Evolutionary conservation across 2,797 vertebrate species (phyloP).

Genomic region (Coluber constrictor): DNA sequence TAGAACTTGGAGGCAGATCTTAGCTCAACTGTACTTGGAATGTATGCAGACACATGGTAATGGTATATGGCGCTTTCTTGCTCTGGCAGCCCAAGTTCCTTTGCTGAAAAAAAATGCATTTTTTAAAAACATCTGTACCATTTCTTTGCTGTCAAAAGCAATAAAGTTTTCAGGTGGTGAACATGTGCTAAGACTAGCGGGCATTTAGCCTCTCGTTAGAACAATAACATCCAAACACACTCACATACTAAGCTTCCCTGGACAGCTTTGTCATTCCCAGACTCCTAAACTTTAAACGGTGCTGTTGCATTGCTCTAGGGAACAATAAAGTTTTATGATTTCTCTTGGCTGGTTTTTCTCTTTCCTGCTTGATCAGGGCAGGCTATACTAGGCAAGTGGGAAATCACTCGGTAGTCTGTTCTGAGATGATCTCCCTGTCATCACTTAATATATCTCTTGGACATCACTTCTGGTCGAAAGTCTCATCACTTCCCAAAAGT

Average conservation of each 20-base stretch:
- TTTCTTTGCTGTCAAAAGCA: constrained; percentile 13
- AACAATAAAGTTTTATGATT: neutral
- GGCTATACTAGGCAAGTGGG: neutral
- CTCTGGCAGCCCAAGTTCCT: neutral
- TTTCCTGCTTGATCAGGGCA: no score
- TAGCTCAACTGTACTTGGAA: neutral
- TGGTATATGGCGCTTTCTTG: neutral
- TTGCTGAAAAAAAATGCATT: neutral
- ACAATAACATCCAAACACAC: neutral
- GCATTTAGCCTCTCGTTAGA: neutral
- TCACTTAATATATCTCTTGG: neutral
- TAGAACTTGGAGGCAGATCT: neutral
- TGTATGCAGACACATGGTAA: neutral
- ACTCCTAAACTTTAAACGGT: neutral
- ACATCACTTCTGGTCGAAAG: neutral
- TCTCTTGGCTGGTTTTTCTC: neutral
- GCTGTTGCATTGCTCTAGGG: neutral
- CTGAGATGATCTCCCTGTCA: neutral
- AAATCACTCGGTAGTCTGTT: neutral
- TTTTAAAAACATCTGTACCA: neutral
- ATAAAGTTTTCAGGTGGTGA: constrained; percentile 4
- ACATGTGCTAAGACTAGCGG: neutral
- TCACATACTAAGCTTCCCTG: neutral
- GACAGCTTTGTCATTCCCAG: neutral
- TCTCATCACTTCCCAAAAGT: neutral